A percentile compares a stretch with the other conserved stretches of the same genome.
Evolutionary conservation across 2,888 invertebrate genomes (phyloP).

Genomic region (Diabrotica balteata): DNA sequence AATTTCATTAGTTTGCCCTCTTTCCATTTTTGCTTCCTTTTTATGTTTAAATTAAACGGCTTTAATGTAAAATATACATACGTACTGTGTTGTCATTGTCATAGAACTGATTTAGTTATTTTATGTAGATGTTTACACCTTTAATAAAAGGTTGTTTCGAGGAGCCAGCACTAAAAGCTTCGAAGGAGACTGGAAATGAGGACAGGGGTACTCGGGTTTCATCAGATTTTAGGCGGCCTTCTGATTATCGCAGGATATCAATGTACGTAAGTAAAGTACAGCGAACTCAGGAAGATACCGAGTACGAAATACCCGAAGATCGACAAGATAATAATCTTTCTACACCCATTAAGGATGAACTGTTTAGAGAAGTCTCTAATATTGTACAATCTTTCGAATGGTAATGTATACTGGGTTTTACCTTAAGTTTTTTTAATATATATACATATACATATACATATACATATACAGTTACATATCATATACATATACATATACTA

Average conservation of each 20-base stretch:
- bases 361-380: slow-evolving; percentile 47
- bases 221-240: slow-evolving; percentile 61
- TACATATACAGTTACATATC: too few relatives aligned
- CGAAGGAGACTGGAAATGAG: slow-evolving; percentile 2
- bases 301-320: slow-evolving; percentile 1
- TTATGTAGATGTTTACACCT: slow-evolving; percentile 55
- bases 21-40: too few relatives aligned
- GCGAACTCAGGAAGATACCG: not conserved
- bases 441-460: too few relatives aligned
- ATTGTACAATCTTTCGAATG: slow-evolving; percentile 64
- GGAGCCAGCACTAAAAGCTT: slow-evolving; percentile 56
- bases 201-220: not conserved
- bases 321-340: slow-evolving; percentile 9
- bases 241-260: slow-evolving; percentile 66
- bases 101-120: too few relatives aligned
- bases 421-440: too few relatives aligned
- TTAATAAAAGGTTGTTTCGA: slow-evolving; percentile 67
- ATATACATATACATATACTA: too few relatives aligned
- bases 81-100: too few relatives aligned
- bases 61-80: too few relatives aligned
- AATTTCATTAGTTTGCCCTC: too few relatives aligned
- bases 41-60: too few relatives aligned
- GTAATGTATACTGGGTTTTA: slow-evolving; percentile 37
- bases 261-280: not conserved
- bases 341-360: slow-evolving; percentile 58